These are phyloP conservation scores for Corythornis vintsioides DNA, from an alignment of 2,113 vertebrate species.

Conservation along the genomic window DNA sequence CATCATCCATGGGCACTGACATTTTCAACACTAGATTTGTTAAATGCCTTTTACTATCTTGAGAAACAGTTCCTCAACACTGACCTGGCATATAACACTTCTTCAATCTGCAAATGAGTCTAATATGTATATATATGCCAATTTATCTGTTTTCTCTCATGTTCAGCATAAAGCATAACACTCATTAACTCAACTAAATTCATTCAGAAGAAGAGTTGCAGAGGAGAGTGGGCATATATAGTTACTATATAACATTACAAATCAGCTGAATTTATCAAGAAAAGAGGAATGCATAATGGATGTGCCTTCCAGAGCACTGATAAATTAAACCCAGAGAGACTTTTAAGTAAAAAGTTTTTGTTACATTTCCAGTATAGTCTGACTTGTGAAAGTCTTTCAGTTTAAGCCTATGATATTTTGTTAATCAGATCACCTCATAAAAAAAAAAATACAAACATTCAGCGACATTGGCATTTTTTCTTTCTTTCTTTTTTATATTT, in stretches of 20 bases:
- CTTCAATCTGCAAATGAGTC: neutral
- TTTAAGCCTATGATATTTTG: neutral
- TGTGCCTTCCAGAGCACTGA: neutral
- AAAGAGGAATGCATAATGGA: neutral
- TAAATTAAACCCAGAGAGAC: neutral
- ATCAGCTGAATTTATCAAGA: neutral
- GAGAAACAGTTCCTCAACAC: neutral
- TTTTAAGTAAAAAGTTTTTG: neutral
- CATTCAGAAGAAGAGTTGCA: conserved; percentile 18
- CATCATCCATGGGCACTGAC: conserved; percentile 10
- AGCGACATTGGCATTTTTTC: too few relatives aligned
- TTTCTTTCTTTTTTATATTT: too few relatives aligned
- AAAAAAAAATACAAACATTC: neutral
- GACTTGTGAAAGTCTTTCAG: neutral
- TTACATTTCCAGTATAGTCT: neutral
- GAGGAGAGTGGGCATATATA: neutral
- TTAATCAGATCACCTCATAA: neutral
- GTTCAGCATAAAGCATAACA: neutral
- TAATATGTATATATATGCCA: neutral
- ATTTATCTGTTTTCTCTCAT: neutral
- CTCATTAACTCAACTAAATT: conserved; percentile 1
- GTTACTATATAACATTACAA: neutral
- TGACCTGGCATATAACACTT: neutral
- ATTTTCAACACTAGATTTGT: conserved; percentile 22
- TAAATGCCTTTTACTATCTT: conserved; percentile 11